These are phyloP conservation scores for Progne subis DNA, from an alignment of 2,113 vertebrate species.

Conservation along the genomic window DNA sequence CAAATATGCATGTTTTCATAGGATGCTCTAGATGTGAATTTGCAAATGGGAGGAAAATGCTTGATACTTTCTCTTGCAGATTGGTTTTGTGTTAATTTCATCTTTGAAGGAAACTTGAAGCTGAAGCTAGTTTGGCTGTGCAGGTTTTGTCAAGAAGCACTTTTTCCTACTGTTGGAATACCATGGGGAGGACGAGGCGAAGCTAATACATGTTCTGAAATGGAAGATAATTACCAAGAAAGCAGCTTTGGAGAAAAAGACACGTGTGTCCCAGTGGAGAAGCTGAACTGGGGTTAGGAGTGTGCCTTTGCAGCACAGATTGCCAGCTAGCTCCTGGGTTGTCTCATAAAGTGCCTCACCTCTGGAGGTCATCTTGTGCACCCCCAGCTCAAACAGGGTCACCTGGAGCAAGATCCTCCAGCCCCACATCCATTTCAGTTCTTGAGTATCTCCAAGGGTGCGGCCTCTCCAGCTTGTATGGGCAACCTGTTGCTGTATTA, in stretches of 20 bases:
- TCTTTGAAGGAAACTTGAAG: background rate
- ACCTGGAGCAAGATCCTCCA: background rate
- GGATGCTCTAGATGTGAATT: background rate
- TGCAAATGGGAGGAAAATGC: background rate
- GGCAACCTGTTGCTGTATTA: background rate
- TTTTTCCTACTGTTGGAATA: background rate
- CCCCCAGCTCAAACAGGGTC: background rate
- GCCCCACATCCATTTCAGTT: background rate
- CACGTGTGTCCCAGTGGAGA: background rate
- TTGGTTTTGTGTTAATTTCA: background rate
- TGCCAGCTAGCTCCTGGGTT: background rate
- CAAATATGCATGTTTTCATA: background rate
- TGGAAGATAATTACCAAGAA: background rate
- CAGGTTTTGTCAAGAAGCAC: background rate
- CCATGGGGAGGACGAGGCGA: background rate
- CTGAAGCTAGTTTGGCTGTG: background rate
- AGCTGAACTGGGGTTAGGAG: background rate
- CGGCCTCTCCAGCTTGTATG: background rate
- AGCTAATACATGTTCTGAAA: background rate
- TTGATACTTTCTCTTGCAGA: background rate
- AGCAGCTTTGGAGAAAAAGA: background rate
- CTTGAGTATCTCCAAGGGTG: background rate
- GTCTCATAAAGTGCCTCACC: background rate
- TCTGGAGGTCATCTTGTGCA: background rate
- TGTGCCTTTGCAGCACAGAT: background rate